Evolutionary conservation across 2,797 vertebrate species (phyloP).

Genomic region (Spheniscus humboldti): DNA sequence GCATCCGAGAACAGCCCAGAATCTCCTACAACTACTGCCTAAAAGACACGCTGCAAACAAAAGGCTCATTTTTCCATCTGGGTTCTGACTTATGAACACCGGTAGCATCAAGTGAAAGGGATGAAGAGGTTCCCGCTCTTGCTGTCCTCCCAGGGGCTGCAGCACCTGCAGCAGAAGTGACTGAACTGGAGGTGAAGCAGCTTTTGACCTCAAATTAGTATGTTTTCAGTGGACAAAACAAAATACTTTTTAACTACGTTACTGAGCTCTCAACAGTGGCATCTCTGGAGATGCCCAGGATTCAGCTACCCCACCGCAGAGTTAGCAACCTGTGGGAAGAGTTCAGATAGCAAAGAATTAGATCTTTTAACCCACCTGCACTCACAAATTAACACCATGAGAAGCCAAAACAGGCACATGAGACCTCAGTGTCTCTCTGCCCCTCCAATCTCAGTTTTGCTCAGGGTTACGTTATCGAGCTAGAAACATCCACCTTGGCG

Average conservation of each 20-base stretch:
- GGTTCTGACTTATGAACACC: not conserved
- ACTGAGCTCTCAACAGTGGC: not conserved
- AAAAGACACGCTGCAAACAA: rapidly evolving
- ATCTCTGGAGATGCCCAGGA: not conserved
- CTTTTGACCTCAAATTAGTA: not conserved
- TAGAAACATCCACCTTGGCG: not conserved
- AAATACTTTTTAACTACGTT: not conserved
- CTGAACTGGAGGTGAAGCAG: not conserved
- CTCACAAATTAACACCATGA: not conserved
- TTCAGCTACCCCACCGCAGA: not conserved
- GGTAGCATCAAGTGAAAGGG: not conserved
- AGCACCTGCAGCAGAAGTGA: not conserved
- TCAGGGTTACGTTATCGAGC: rapidly evolving
- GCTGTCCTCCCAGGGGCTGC: not conserved
- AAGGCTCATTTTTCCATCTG: not conserved
- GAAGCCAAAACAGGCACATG: not conserved
- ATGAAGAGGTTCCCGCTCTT: not conserved
- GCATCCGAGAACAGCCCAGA: not conserved
- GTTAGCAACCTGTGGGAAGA: not conserved
- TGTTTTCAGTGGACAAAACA: not conserved
- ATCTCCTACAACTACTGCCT: not conserved
- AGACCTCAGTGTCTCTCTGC: not conserved
- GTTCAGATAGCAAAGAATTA: not conserved
- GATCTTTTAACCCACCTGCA: not conserved
- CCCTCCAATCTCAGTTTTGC: not conserved